Evolutionary conservation across 2,888 invertebrate species (phyloP), one percentile per base, ranked within the genome.

Genomic region (Seira musarum): DNA sequence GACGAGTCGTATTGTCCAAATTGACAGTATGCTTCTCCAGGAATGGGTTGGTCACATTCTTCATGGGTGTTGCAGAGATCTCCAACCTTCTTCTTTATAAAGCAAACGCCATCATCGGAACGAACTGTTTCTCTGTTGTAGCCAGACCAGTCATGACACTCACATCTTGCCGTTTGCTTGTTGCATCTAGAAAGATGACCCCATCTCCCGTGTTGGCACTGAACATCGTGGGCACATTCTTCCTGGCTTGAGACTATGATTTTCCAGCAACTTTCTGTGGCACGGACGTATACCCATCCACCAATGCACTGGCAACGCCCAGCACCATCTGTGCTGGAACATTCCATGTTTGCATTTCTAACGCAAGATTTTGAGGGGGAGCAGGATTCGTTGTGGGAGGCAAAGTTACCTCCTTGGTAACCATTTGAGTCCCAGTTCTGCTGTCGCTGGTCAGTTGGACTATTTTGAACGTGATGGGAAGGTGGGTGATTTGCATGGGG

Each of bases 301-400:
- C 24, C 8, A 1, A 6, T 53, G 60, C 83, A 83, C 1, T 24
- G 21, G 19, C 83, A 83, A 6, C 64, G 49, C 1, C 72, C 68
- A 15, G 70, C 65, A 17, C 40, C 68, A 46, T 74, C 72, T 0
- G 35, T 57, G 0, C 24, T 10, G 69, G 67, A 53, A n/a, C 83
- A 83, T 0, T 3, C 13, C 0, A 78, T 49, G 1, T 64, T 35
- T 1, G 25, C 49, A 0, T 40, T 21, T 0, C 2, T 0, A 15
- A 68, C 67, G 65, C 83, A 83, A 8, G 49, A 24, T 53, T 66
- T 57, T 1, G 24, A 30, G 19, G 80, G 73, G 10, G 66, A 19
- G 35, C 83, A 83, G n/a, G 64, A 65, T 69, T 83, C 79, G 46
- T 77, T 77, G 66, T 53, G 69, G n/a, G 65, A 75, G 2, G 83